A percentile compares a stretch with the other conserved stretches of the same genome.
Conservation (phyloP, 1,140 invertebrate genomes). For the Listronotus oregonensis region DNA sequence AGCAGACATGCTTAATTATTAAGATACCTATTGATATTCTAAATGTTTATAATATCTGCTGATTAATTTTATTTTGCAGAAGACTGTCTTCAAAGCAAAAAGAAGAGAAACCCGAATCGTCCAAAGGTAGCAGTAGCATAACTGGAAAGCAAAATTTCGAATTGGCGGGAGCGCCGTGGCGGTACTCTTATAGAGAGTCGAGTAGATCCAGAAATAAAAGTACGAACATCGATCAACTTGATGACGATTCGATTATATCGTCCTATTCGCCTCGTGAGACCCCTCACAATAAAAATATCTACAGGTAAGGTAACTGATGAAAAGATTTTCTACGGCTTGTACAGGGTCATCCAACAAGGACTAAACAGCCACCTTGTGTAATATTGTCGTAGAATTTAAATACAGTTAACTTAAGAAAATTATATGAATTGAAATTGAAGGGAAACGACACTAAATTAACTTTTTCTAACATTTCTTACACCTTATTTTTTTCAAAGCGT, state of each 20-base stretch:
- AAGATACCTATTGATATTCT: no score
- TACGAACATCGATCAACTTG: background rate
- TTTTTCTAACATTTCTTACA: no score
- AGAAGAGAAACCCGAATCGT: conserved; percentile 22
- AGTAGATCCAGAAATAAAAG: background rate
- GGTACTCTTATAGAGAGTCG: conserved; percentile 11
- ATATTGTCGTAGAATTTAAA: no score
- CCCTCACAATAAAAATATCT: conserved; percentile 4
- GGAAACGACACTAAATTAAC: no score
- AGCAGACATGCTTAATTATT: no score
- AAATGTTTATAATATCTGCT: no score
- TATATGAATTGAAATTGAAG: no score
- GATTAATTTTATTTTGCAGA: background rate
- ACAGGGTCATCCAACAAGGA: no score
- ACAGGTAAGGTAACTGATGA: conserved; percentile 22
- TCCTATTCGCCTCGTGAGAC: conserved; percentile 12
- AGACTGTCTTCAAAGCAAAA: conserved; percentile 28
- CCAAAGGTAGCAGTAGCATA: conserved; percentile 9
- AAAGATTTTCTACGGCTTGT: no score
- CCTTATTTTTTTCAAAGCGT: no score
- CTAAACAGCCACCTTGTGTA: no score
- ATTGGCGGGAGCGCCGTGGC: conserved; percentile 16
- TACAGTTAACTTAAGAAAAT: no score
- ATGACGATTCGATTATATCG: conserved; percentile 21
- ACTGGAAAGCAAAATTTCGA: conserved; percentile 17